Conservation (phyloP, 1,140 invertebrate species). For the Bombyx mandarina region DNA sequence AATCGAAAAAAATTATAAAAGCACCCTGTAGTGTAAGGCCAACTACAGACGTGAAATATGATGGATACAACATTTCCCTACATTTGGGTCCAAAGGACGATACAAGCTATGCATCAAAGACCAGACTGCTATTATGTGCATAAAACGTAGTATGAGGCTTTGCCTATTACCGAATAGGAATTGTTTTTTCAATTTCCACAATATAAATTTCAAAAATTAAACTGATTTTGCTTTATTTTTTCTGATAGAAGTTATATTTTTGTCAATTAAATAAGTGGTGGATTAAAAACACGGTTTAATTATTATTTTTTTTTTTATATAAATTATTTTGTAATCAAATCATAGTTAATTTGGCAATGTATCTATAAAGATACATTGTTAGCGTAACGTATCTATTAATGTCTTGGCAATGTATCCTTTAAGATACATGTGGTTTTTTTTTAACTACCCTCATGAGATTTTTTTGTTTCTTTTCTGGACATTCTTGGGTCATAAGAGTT, state of each 20-base stretch:
- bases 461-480: no score
- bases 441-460: no score
- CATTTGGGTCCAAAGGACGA: conserved; percentile 19
- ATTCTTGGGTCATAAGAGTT: no score
- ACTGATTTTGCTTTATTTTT: conserved; percentile 10
- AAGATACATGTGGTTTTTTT: conserved; percentile 18
- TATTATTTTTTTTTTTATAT: conserved; percentile 10
- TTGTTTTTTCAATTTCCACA: conserved; percentile 20
- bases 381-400: conserved; percentile 13
- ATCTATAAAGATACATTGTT: conserved; percentile 12
- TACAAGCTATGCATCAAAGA: conserved; percentile 21
- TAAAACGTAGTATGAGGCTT: conserved; percentile 13
- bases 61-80: conserved; percentile 20
- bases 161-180: conserved; percentile 17
- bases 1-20: conserved; percentile 10
- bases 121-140: conserved; percentile 17
- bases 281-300: conserved; percentile 7
- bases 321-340: conserved; percentile 13
- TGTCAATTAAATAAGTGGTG: conserved; percentile 6
- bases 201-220: conserved; percentile 14
- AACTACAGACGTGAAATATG: conserved; percentile 14
- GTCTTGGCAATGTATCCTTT: conserved; percentile 16
- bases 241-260: conserved; percentile 5
- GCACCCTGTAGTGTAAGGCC: conserved; percentile 6
- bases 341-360: conserved; percentile 7